These are phyloP conservation scores for Camarhynchus parvulus DNA, from an alignment of 2,113 vertebrate species.

Conservation along the genomic window DNA sequence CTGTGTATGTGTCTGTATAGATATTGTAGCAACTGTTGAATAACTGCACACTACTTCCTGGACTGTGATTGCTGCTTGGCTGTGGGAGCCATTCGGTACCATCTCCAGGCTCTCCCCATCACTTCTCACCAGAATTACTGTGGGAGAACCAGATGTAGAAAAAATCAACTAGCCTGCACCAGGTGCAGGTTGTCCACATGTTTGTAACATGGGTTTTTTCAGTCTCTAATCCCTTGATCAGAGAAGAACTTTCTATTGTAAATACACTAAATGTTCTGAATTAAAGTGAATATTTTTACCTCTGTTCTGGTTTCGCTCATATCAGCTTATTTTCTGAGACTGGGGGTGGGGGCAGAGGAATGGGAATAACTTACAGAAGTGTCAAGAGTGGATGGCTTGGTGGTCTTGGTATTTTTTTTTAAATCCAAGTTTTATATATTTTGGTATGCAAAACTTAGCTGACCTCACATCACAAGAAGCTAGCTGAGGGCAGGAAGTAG, in stretches of 20 bases:
- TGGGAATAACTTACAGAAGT: neutral
- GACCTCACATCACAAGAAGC: neutral
- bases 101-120: neutral
- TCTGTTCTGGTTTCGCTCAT: neutral
- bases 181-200: neutral
- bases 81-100: neutral
- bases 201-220: neutral
- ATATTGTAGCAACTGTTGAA: neutral
- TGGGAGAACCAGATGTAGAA: neutral
- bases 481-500: neutral
- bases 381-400: neutral
- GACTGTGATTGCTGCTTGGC: neutral
- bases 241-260: constrained; percentile 17
- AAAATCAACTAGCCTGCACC: neutral
- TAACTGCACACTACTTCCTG: constrained; percentile 63
- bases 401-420: neutral
- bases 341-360: neutral
- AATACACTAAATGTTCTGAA: constrained; percentile 59
- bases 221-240: neutral
- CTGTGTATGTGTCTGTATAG: neutral
- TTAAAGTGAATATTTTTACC: constrained; percentile 30
- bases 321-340: neutral
- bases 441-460: neutral
- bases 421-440: neutral
- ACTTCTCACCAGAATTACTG: neutral